phyloP scores from a whole-genome alignment of 2,888 invertebrate species.

The Eugnorisma glareosa region DNA sequence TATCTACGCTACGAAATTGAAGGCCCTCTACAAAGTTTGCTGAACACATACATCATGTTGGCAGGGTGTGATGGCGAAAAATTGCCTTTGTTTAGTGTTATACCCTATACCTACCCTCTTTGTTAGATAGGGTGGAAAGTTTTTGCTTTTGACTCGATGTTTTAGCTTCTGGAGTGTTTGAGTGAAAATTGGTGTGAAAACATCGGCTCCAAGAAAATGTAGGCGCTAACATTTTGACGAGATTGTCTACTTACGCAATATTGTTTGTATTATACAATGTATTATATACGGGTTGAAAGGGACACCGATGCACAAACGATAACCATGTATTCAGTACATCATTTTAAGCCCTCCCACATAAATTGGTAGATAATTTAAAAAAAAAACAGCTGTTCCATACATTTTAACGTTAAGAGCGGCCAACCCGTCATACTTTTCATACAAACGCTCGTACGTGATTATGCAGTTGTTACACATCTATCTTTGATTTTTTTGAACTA shows the following conservation, averaged over 20 bases:
- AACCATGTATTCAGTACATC: no score
- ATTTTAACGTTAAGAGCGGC: no score
- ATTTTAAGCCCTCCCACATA: no score
- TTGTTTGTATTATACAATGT: neutral
- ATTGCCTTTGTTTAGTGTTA: conserved; percentile 22
- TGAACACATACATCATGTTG: conserved; percentile 27
- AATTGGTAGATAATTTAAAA: no score
- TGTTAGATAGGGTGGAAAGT: neutral
- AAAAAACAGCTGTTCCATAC: no score
- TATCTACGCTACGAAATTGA: conserved; percentile 21
- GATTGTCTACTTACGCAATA: neutral
- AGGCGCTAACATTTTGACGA: neutral
- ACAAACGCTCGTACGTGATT: no score
- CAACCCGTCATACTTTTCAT: no score
- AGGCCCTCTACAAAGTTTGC: conserved; percentile 26
- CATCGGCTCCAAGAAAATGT: neutral
- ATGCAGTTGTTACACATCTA: no score
- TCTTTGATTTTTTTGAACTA: no score
- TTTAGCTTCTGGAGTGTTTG: neutral
- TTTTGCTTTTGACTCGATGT: conserved; percentile 4
- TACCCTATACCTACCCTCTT: neutral
- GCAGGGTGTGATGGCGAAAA: conserved; percentile 26
- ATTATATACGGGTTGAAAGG: no score
- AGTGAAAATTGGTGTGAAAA: neutral
- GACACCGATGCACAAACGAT: no score